Evolutionary conservation across 2,797 vertebrate genomes (phyloP).

Genomic region (Gallinago stenura): DNA sequence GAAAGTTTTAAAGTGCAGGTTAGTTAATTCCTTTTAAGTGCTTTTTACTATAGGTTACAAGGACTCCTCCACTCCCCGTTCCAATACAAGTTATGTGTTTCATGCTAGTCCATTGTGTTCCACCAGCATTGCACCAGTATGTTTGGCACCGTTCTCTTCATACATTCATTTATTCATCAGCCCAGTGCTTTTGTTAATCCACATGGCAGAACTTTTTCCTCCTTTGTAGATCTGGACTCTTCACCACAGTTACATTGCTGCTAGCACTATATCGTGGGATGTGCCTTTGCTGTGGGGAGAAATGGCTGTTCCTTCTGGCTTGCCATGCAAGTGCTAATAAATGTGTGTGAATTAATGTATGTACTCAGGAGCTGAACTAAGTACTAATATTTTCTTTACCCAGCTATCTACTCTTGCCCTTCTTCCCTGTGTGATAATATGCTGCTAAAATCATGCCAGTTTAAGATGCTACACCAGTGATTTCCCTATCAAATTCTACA

Average conservation of each 20-base stretch:
- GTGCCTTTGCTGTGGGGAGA: not conserved
- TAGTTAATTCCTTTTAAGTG: not conserved
- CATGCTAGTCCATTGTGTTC: not conserved
- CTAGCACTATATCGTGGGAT: not conserved
- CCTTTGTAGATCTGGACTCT: not conserved
- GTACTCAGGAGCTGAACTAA: not conserved
- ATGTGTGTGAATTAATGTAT: not conserved
- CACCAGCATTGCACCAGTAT: not conserved
- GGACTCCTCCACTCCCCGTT: not conserved
- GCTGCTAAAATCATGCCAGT: not conserved
- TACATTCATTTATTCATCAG: not conserved
- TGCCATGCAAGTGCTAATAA: not conserved
- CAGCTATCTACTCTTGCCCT: not conserved
- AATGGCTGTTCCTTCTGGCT: not conserved
- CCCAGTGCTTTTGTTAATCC: not conserved
- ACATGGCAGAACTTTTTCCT: not conserved
- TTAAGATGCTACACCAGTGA: not conserved
- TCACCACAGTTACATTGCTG: not conserved
- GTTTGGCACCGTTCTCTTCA: not conserved
- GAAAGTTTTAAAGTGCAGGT: not conserved
- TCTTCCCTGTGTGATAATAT: not conserved
- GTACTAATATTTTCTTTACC: not conserved
- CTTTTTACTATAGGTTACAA: not conserved
- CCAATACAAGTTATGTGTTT: not conserved
- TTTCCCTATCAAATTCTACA: slow-evolving; percentile 16